phyloP scores from a whole-genome alignment of 1,140 invertebrate genomes.

The Cyclargus thomasi region DNA sequence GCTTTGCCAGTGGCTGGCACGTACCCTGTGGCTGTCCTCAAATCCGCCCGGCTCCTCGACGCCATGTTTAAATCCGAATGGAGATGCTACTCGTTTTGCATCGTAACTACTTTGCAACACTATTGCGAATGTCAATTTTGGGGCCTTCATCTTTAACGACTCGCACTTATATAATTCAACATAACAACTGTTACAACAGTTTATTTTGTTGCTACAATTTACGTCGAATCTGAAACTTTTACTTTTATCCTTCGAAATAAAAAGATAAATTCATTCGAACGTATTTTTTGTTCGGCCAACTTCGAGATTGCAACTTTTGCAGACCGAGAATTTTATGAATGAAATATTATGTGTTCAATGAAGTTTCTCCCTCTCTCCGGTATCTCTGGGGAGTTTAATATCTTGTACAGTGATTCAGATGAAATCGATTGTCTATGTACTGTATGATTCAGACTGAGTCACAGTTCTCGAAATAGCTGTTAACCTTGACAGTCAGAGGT shows the following conservation, averaged over 20 bases:
- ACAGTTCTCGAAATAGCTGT: conserved; percentile 63
- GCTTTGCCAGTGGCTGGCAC: conserved; percentile 34
- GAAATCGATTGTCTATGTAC: conserved; percentile 29
- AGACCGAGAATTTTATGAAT: neutral
- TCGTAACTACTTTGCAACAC: conserved; percentile 55
- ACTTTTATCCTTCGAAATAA: neutral
- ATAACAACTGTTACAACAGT: neutral
- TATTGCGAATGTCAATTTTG: conserved; percentile 61
- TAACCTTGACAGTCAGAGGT: conserved; percentile 56
- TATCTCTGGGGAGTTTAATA: conserved; percentile 1
- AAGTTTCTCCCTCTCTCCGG: neutral
- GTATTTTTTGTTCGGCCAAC: neutral
- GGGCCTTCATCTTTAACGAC: conserved; percentile 39
- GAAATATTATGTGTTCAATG: conserved; percentile 3
- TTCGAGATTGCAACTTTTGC: conserved; percentile 1
- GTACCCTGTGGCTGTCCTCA: conserved; percentile 34
- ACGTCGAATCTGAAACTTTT: neutral
- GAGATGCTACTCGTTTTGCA: conserved; percentile 49
- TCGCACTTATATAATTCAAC: conserved; percentile 19
- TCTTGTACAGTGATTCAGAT: conserved; percentile 7
- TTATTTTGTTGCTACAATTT: neutral
- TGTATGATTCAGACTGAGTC: conserved; percentile 60
- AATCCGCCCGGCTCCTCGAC: conserved; percentile 44
- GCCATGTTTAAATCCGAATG: conserved; percentile 35
- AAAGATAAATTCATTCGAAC: neutral